phyloP scores from a whole-genome alignment of 2,113 vertebrate genomes.

The Nicator chloris region DNA sequence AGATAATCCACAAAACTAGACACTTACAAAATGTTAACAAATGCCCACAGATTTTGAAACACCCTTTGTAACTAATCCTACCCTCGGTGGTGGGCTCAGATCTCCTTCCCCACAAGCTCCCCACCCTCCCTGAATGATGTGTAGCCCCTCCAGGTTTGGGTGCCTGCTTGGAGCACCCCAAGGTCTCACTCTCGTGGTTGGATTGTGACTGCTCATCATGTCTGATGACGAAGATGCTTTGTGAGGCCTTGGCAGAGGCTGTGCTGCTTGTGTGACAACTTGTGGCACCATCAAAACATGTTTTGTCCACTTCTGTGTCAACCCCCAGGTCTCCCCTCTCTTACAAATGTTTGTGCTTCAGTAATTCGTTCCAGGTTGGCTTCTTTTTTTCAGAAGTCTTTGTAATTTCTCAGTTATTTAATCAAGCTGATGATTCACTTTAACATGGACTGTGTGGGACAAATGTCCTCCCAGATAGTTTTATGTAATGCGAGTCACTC shows the following conservation, averaged over 20 bases:
- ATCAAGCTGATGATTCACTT: neutral
- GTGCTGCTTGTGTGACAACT: neutral
- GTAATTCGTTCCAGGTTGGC: neutral
- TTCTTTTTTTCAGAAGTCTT: neutral
- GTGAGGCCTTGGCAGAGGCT: neutral
- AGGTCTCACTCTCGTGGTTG: neutral
- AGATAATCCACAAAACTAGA: neutral
- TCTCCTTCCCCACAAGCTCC: accelerated
- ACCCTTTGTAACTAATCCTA: neutral
- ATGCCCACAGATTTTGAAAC: neutral
- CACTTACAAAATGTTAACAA: neutral
- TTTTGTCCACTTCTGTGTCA: neutral
- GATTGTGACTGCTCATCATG: accelerated
- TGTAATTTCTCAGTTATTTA: neutral
- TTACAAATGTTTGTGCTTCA: neutral
- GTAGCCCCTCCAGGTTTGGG: neutral
- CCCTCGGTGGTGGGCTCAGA: neutral
- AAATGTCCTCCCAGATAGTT: neutral
- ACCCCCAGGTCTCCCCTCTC: neutral
- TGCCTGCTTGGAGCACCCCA: neutral
- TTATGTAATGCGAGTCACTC: neutral
- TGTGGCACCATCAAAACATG: neutral
- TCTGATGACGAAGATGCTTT: neutral
- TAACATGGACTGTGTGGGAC: neutral
- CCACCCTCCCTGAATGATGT: too few species aligned